Evolutionary conservation across 1,140 invertebrate genomes (phyloP).

Genomic region (Aphidius ervi): DNA sequence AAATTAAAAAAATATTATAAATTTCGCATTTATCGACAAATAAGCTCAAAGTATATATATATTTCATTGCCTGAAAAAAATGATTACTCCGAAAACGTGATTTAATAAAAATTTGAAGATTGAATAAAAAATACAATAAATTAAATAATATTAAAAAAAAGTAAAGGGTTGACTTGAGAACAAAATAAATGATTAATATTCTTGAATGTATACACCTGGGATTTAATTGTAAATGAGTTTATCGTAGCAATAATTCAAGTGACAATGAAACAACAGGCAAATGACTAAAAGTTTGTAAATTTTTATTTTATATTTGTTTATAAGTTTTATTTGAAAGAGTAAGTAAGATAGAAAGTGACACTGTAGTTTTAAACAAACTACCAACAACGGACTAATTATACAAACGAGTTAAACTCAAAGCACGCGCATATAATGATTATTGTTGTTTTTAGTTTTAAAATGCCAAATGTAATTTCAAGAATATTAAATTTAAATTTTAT

Average conservation of each 20-base stretch:
- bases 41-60: no score
- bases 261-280: conserved; percentile 15
- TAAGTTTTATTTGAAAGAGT: no score
- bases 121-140: background rate
- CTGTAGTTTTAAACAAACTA: conserved; percentile 6
- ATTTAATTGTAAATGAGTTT: conserved; percentile 14
- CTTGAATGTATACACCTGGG: background rate
- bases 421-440: no score
- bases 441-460: no score
- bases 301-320: no score
- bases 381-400: conserved; percentile 15
- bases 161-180: background rate
- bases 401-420: background rate
- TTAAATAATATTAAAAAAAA: background rate
- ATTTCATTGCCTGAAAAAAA: no score
- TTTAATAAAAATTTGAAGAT: background rate
- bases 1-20: no score
- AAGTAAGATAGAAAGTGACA: background rate
- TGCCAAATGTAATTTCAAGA: no score
- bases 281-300: conserved; percentile 10
- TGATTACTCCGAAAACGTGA: no score
- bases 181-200: conserved; percentile 18
- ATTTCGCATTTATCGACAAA: no score
- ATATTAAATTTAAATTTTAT: no score
- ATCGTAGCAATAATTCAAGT: conserved; percentile 4